phyloP scores from a whole-genome alignment of 2,113 vertebrate species.

The Callipepla squamata region DNA sequence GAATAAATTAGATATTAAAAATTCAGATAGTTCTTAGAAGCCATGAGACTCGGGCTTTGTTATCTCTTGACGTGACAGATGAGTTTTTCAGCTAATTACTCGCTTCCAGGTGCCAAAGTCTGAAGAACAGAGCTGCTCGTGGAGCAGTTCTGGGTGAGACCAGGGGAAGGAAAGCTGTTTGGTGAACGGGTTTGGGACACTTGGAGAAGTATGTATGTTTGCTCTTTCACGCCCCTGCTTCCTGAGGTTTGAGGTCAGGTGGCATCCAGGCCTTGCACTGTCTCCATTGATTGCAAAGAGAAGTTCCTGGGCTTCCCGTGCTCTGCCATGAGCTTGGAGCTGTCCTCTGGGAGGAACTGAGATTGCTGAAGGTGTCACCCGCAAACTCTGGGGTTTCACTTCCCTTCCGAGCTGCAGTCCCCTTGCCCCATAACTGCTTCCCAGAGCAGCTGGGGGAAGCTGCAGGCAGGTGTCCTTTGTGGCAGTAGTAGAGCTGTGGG shows the following conservation, averaged over 20 bases:
- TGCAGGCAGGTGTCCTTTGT: not conserved
- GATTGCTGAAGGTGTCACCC: not conserved
- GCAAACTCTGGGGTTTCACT: not conserved
- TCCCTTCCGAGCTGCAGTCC: not conserved
- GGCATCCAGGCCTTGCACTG: not conserved
- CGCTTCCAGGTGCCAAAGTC: not conserved
- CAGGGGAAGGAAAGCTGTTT: not conserved
- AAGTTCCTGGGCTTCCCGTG: not conserved
- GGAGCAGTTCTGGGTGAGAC: not conserved
- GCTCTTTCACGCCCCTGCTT: not conserved
- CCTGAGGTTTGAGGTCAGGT: not conserved
- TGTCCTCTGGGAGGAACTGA: not conserved
- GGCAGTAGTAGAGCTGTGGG: not conserved
- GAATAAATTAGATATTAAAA: not conserved
- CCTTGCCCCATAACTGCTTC: not conserved
- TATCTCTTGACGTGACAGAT: not conserved
- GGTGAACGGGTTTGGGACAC: not conserved
- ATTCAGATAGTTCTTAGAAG: not conserved
- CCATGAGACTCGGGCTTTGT: not conserved
- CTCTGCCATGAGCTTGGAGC: not conserved
- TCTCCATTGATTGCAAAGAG: fast-evolving
- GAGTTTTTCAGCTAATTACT: not conserved
- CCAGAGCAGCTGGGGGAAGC: not conserved
- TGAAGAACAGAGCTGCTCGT: not conserved
- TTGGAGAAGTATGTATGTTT: not conserved